phyloP scores from a whole-genome alignment of 2,113 vertebrate species.

The Haliaeetus leucogaster region DNA sequence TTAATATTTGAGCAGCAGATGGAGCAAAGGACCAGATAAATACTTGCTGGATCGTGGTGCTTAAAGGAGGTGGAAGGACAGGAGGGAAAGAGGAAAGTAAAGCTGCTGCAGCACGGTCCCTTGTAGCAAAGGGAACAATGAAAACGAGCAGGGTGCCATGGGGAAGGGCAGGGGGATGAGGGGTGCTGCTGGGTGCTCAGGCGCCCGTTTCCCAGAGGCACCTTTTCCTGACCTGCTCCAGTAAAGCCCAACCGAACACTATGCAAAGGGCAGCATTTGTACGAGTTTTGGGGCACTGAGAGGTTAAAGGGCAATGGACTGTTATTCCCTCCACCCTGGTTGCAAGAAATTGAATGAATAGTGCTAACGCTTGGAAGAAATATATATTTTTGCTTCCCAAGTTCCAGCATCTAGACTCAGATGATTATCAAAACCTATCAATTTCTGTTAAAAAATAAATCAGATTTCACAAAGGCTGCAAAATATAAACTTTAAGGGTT shows the following conservation, averaged over 20 bases:
- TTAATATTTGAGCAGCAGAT: slow-evolving; percentile 44
- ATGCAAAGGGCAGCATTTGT: not conserved
- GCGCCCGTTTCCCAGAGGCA: not conserved
- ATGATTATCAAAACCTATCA: not conserved
- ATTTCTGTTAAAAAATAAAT: not conserved
- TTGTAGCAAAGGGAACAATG: not conserved
- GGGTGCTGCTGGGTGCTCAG: not conserved
- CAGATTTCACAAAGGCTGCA: not conserved
- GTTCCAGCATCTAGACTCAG: not conserved
- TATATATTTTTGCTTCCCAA: not conserved
- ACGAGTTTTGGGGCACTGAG: not conserved
- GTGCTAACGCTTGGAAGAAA: not conserved
- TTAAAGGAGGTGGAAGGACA: not conserved
- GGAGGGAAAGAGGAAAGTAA: not conserved
- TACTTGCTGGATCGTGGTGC: not conserved
- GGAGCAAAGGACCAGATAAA: slow-evolving; percentile 40
- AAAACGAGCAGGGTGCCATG: accelerated
- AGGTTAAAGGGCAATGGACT: not conserved
- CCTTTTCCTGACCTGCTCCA: not conserved
- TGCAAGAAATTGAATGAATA: not conserved
- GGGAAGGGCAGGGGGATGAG: not conserved
- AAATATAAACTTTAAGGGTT: not conserved
- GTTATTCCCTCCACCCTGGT: not conserved
- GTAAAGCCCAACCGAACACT: not conserved
- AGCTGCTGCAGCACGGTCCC: not conserved